These are phyloP conservation scores for Bombus sylvicola DNA, from an alignment of 1,140 invertebrate genomes.

Conservation along the genomic window DNA sequence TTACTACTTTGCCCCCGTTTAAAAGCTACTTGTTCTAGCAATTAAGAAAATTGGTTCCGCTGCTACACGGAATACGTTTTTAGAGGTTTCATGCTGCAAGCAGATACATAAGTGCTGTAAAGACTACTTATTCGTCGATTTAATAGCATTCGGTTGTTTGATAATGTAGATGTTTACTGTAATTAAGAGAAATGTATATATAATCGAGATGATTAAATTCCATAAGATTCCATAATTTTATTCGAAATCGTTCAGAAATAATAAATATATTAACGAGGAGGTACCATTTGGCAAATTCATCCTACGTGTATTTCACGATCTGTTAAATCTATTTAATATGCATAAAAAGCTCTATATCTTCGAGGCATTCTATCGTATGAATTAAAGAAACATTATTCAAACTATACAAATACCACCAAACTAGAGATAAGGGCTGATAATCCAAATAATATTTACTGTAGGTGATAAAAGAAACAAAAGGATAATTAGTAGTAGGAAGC, in stretches of 20 bases:
- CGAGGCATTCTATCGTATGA: not conserved
- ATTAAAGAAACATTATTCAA: not conserved
- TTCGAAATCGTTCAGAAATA: not conserved
- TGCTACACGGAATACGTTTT: not conserved
- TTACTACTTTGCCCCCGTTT: not conserved
- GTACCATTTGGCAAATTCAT: not conserved
- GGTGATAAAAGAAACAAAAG: conserved; percentile 39
- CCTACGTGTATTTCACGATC: not conserved
- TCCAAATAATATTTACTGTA: not conserved
- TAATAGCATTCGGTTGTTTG: not conserved
- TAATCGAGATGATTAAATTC: not conserved
- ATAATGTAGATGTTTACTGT: not conserved
- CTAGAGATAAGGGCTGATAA: not conserved
- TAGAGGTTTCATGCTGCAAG: conserved; percentile 2
- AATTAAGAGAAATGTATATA: not conserved
- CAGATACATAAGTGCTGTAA: not conserved
- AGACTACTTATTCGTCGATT: not conserved
- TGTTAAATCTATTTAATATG: not conserved
- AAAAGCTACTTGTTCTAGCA: not conserved
- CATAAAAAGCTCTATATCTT: not conserved
- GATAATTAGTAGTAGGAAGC: conserved; percentile 32
- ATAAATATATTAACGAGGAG: not conserved
- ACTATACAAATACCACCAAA: not conserved
- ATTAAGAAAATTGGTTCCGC: not conserved
- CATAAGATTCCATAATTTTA: not conserved